phyloP scores from a whole-genome alignment of 2,888 invertebrate genomes.

The Eupithecia vulgata region DNA sequence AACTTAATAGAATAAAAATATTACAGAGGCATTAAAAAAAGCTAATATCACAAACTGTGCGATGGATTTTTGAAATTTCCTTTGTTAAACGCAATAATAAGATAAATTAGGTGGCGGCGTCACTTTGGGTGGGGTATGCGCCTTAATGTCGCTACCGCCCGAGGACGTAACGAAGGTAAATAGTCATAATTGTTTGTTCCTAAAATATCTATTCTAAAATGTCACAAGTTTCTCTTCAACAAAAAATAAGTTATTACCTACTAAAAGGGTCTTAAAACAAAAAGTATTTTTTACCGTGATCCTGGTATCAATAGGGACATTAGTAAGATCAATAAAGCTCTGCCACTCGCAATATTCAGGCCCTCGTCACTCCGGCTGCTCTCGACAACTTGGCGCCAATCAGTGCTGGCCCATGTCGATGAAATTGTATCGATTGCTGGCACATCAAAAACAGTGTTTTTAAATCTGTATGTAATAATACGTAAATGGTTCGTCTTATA shows the following conservation, averaged over 20 bases:
- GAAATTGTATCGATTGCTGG: constrained; percentile 25
- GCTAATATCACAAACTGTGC: too few species aligned
- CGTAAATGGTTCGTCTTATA: too few species aligned
- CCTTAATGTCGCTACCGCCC: too few species aligned
- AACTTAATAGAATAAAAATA: too few species aligned
- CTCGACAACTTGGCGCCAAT: constrained; percentile 52
- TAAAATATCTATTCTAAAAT: neutral
- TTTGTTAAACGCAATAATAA: too few species aligned
- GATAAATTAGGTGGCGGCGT: too few species aligned
- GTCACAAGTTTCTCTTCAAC: neutral
- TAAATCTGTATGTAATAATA: too few species aligned
- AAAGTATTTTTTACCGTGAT: constrained; percentile 16
- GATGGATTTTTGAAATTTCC: too few species aligned
- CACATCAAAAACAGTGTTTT: neutral
- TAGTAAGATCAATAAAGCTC: constrained; percentile 49
- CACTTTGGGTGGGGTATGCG: too few species aligned
- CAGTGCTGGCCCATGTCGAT: constrained; percentile 32
- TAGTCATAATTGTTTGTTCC: too few species aligned
- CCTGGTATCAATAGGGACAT: constrained; percentile 36
- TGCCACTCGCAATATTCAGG: constrained; percentile 38
- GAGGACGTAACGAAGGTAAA: too few species aligned
- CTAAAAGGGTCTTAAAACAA: constrained; percentile 1
- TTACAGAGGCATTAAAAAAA: too few species aligned
- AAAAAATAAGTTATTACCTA: constrained; percentile 7
- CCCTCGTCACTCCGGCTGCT: constrained; percentile 40